Percentiles rank a stretch among this genome's conserved stretches.
Conservation (phyloP, 2,888 invertebrate genomes). For the Dinocampus coccinellae region DNA sequence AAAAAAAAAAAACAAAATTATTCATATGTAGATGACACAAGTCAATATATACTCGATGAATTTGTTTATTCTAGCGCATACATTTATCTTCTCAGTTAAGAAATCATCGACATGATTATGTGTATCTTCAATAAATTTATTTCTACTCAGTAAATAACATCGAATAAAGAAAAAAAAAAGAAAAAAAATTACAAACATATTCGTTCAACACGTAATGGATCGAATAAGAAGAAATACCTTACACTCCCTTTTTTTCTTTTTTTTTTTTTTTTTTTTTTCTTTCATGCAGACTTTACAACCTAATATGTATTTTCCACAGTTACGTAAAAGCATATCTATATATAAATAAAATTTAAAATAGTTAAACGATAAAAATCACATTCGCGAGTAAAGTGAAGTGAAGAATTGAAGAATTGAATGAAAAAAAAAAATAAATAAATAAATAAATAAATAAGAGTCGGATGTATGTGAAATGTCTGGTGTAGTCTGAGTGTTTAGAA, state of each 20-base stretch:
- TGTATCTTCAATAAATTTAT: neutral
- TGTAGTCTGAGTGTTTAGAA: too few relatives aligned
- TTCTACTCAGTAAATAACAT: neutral
- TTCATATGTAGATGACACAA: neutral
- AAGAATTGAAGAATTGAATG: too few relatives aligned
- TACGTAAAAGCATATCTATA: neutral
- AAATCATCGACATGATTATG: neutral
- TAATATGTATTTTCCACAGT: neutral
- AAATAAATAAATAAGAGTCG: too few relatives aligned
- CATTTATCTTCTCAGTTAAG: neutral
- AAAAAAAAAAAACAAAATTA: too few relatives aligned
- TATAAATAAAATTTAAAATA: neutral
- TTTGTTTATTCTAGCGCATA: neutral
- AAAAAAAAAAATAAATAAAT: too few relatives aligned
- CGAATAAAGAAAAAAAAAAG: neutral
- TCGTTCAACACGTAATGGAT: neutral
- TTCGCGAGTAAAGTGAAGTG: neutral
- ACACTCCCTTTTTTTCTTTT: neutral
- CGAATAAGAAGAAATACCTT: neutral
- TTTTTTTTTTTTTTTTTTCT: too few relatives aligned
- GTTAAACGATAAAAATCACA: neutral
- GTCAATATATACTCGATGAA: neutral
- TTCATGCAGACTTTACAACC: too few relatives aligned
- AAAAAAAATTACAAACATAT: neutral
- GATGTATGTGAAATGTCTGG: neutral